These are phyloP conservation scores for Helobdella robusta DNA, from an alignment of 2,888 invertebrate genomes.

Conservation along the genomic window DNA sequence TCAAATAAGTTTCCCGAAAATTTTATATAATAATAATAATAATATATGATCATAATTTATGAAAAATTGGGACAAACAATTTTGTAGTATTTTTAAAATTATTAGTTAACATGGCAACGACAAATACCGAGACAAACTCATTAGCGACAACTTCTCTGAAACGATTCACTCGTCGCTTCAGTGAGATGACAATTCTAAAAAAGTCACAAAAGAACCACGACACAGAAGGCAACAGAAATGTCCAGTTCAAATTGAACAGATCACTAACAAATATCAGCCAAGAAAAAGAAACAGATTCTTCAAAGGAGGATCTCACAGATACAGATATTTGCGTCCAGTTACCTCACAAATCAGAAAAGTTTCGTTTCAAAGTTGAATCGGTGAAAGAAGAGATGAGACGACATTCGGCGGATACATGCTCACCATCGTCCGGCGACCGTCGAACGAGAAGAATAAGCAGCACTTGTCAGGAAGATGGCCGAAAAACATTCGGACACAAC, in stretches of 20 bases:
- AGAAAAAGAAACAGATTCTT: not conserved
- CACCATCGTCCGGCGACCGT: not conserved
- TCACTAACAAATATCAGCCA: too few species aligned
- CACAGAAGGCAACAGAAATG: too few species aligned
- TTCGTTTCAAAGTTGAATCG: not conserved
- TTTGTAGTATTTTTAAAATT: too few species aligned
- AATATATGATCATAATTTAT: too few species aligned
- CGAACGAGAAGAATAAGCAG: not conserved
- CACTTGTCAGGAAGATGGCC: not conserved
- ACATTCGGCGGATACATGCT: too few species aligned
- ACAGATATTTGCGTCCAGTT: not conserved
- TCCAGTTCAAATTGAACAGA: too few species aligned
- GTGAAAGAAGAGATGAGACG: not conserved
- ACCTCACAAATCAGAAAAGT: not conserved
- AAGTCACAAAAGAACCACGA: not conserved
- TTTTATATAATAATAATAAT: too few species aligned
- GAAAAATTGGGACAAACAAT: too few species aligned
- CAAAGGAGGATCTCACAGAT: not conserved
- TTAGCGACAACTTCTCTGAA: too few species aligned
- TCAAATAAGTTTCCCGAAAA: too few species aligned
- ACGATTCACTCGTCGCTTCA: not conserved
- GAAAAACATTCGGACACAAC: constrained; percentile 47
- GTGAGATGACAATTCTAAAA: not conserved
- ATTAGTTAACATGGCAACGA: too few species aligned
- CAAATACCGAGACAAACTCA: too few species aligned